These are phyloP conservation scores for Eilema depressum DNA, from an alignment of 2,888 invertebrate species.

Conservation along the genomic window DNA sequence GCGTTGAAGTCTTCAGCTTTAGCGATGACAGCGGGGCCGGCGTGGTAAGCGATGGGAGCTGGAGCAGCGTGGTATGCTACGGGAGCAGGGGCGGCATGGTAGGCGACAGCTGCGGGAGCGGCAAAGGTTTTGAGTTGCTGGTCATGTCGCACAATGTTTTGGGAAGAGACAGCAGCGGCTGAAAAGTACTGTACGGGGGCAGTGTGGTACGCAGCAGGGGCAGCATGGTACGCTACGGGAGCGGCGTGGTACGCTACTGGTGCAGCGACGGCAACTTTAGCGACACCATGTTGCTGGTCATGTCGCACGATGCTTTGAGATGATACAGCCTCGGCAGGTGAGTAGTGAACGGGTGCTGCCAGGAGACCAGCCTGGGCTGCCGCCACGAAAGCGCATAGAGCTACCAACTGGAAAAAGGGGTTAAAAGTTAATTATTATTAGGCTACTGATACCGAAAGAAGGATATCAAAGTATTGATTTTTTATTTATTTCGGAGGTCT, in stretches of 20 bases:
- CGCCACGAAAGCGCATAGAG: conserved; percentile 26
- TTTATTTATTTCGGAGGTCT: too few relatives aligned
- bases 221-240: conserved; percentile 44
- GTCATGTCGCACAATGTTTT: conserved; percentile 75
- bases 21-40: conserved; percentile 46
- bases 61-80: conserved; percentile 44
- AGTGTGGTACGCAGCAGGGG: conserved; percentile 47
- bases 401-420: conserved; percentile 53
- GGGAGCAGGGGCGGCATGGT: conserved; percentile 44
- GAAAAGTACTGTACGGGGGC: conserved; percentile 73
- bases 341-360: conserved; percentile 65
- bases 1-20: conserved; percentile 67
- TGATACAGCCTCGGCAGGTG: conserved; percentile 65
- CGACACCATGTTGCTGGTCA: conserved; percentile 57
- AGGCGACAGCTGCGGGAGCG: conserved; percentile 38
- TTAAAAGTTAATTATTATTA: not conserved
- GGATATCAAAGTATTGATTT: not conserved
- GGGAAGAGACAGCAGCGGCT: conserved; percentile 70
- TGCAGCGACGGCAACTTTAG: conserved; percentile 41
- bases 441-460: not conserved
- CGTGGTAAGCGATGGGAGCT: conserved; percentile 34
- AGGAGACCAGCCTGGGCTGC: conserved; percentile 30
- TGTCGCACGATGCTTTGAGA: conserved; percentile 60
- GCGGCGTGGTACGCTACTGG: conserved; percentile 47
- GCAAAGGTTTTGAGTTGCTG: conserved; percentile 57